Evolutionary conservation across 2,113 vertebrate genomes (phyloP).

Genomic region (Peromyscus maniculatus): DNA sequence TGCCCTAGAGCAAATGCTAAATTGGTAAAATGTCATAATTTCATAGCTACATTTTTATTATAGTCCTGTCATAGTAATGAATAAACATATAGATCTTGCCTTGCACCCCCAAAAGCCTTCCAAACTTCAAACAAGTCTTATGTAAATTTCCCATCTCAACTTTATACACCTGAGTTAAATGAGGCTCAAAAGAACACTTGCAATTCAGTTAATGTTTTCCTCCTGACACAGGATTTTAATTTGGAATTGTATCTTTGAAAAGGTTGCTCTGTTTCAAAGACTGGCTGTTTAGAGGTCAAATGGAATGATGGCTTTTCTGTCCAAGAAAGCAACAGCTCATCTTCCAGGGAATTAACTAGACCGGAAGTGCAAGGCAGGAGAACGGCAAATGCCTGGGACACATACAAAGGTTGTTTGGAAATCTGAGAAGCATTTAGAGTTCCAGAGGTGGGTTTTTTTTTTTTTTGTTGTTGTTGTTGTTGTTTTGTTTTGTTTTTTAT

Average conservation of each 20-base stretch:
- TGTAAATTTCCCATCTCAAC: slow-evolving; percentile 79
- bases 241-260: slow-evolving; percentile 83
- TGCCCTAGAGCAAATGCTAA: slow-evolving; percentile 72
- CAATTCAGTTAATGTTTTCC: slow-evolving; percentile 80
- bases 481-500: slow-evolving; percentile 69
- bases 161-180: slow-evolving; percentile 81
- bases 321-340: slow-evolving; percentile 69
- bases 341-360: slow-evolving; percentile 57
- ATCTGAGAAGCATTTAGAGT: slow-evolving; percentile 76
- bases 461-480: slow-evolving; percentile 18
- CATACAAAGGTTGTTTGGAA: slow-evolving; percentile 80
- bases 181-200: slow-evolving; percentile 74
- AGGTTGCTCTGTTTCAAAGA: slow-evolving; percentile 62
- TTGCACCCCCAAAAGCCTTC: neutral
- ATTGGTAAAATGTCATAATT: slow-evolving; percentile 69
- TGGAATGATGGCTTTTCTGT: slow-evolving; percentile 68
- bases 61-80: slow-evolving; percentile 54
- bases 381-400: slow-evolving; percentile 78
- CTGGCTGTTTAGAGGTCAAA: slow-evolving; percentile 79
- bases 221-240: slow-evolving; percentile 83
- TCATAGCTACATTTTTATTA: slow-evolving; percentile 77
- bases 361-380: slow-evolving; percentile 56
- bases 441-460: slow-evolving; percentile 61
- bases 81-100: neutral
- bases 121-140: slow-evolving; percentile 73